Base-by-base conservation (phyloP, 1,140 invertebrate genomes). In the Nephila pilipes region DNA sequence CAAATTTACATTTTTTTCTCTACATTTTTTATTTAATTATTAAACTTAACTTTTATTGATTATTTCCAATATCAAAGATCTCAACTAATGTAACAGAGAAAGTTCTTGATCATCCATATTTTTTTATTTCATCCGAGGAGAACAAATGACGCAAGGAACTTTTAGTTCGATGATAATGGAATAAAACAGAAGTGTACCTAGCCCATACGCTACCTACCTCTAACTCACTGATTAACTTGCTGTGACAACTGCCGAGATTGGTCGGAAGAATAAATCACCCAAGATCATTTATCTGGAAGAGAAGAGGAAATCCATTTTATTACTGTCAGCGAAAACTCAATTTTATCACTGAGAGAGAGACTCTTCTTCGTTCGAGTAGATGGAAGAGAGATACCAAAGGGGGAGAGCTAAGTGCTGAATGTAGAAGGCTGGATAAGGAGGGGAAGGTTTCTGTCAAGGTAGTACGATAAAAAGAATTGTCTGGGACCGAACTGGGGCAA, bases 361-460 rank as follows among this genome's bases (percentile, higher is more conserved):
- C 18, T 60, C n/a, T n/a, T n/a, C n/a, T n/a, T n/a, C n/a, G n/a
- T n/a, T n/a, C 16, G 14, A 22, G 58, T 18, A 22, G 16, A 60
- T 18, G 58, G 58, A 22, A 60, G 58, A 60, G 58, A 60, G 58
- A 60, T 20, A 22, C 16, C 58, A 60, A 18, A 20, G 3, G 2
- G 69, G 69, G 29, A 6, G 29, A 18, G 1, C 69, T 1, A 75
- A 75, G 69, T 75, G 69, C 69, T 75, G 14, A 75, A 25, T 29
- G 5, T 12, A 18, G 65, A 29, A 18, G 29, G 8, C 69, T 3
- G 29, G 32, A 32, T 4, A 75, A 65, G 36, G 29, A 20, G 69
- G 69, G 69, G 69, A 75, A 75, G 69, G 69, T 75, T 75, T 75
- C 69, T 75, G 81, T 83, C 46, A 83, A 83, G 81, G 81, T 57